Evolutionary conservation across 2,888 invertebrate genomes (phyloP).

Genomic region (Agrypnus murinus): DNA sequence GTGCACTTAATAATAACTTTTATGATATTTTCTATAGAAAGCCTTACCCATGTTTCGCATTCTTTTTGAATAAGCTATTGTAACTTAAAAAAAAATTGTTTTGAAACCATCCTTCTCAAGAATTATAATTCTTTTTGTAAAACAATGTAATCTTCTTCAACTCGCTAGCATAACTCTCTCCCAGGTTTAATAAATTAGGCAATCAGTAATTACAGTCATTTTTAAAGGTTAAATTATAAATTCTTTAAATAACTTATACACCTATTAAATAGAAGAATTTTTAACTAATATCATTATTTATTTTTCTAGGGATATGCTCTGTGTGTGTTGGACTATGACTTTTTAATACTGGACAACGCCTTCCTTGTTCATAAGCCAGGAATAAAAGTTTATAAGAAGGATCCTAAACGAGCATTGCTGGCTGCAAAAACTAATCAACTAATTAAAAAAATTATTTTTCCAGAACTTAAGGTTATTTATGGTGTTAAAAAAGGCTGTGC

Average conservation of each 20-base stretch:
- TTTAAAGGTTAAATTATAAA: constrained; percentile 11
- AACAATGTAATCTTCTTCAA: no score
- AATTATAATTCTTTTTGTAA: no score
- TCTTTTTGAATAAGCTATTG: no score
- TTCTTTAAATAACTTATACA: background rate
- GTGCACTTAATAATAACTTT: no score
- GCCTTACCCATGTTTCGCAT: no score
- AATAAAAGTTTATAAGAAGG: constrained; percentile 88
- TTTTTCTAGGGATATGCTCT: constrained; percentile 87
- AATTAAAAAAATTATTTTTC: constrained; percentile 86
- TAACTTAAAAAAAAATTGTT: no score
- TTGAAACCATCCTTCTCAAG: no score
- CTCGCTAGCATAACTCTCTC: no score
- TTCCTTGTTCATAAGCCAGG: constrained; percentile 95
- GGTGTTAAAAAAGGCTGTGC: constrained; percentile 87
- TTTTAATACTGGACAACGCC: constrained; percentile 94
- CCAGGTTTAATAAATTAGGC: background rate
- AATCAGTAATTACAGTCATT: constrained; percentile 10
- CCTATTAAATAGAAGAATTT: constrained; percentile 21
- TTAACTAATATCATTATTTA: constrained; percentile 6
- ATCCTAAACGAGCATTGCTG: constrained; percentile 83
- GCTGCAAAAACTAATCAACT: constrained; percentile 85
- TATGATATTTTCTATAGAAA: no score
- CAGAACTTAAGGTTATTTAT: constrained; percentile 89
- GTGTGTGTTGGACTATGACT: constrained; percentile 93